Evolutionary conservation across 1,140 invertebrate genomes (phyloP).

Genomic region (Aphelinus atriplicis): DNA sequence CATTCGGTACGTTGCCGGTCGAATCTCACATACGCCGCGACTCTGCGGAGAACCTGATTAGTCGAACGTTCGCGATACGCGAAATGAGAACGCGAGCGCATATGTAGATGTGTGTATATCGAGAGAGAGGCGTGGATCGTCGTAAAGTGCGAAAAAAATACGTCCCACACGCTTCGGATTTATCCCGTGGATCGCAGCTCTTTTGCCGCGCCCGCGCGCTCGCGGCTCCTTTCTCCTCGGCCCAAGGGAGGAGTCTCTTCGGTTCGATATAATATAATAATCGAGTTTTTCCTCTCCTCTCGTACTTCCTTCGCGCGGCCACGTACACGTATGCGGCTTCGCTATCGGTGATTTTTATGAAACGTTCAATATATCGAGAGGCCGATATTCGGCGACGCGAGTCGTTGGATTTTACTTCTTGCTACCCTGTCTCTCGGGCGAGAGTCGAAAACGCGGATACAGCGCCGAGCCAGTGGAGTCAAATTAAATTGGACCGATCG

Average conservation of each 20-base stretch:
- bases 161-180: constrained; percentile 6
- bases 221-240: not conserved
- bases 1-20: no score
- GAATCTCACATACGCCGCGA: no score
- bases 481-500: constrained; percentile 29
- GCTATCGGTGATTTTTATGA: constrained; percentile 12
- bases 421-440: not conserved
- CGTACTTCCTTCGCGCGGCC: not conserved
- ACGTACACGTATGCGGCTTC: no score
- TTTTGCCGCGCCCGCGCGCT: not conserved
- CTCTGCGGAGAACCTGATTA: no score
- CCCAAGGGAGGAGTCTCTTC: not conserved
- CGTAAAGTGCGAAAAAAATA: constrained; percentile 6
- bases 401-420: not conserved
- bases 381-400: not conserved
- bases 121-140: not conserved
- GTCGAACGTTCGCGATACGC: no score
- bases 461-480: constrained; percentile 5
- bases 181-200: not conserved
- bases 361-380: not conserved
- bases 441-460: constrained; percentile 6
- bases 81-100: no score
- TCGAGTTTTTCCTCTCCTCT: not conserved
- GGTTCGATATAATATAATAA: not conserved
- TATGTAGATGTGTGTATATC: no score